Base-by-base conservation (phyloP, 2,797 vertebrate species). In the Sebastes variabilis region DNA sequence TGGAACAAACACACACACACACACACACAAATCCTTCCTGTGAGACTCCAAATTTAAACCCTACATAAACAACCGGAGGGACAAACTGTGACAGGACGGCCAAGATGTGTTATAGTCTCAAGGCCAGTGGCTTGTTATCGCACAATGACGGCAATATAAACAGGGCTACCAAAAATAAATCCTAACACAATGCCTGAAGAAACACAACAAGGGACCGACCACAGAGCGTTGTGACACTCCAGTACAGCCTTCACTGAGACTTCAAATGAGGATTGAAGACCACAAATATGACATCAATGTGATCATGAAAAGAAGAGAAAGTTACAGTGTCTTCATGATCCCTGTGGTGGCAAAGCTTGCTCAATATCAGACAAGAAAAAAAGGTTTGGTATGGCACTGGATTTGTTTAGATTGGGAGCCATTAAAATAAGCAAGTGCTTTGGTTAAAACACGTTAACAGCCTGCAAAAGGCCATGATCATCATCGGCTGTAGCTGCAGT, bases 111-210 rank as follows among this genome's bases (percentile, higher is more conserved):
- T 85, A 67, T 11, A 82, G 65, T 89, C 79, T 92, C 88, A 88
- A 88, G 88, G 92, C 80, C 88, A 64, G 67, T 59, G 72, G 85
- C 84, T 82, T 88, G 80, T 92, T 91, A 89, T 86, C 75, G 55
- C 84, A 91, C 86, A 90, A 92, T 83, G 83, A 84, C 79, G 75
- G 24, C 38, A 89, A 88, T 79, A 89, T 85, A 93, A 92, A 93
- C 90, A 93, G 56, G 38, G 65, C 74, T 66, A 84, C 82, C 46
- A 88, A 94, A 91, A 92, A 92, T 92, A 92, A 93, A 90, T 83
- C 32, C 59, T 29, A 38, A 85, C 78, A 84, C 77, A 90, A 84
- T 69, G 79, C 85, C 80, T 76, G 77, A 76, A 79, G 77, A 84
- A 84, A 82, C 68, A 86, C 58, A 36, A 83, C 38, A 79, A 55